Conservation (phyloP, 2,888 invertebrate genomes). For the Periphyllus acericola region DNA sequence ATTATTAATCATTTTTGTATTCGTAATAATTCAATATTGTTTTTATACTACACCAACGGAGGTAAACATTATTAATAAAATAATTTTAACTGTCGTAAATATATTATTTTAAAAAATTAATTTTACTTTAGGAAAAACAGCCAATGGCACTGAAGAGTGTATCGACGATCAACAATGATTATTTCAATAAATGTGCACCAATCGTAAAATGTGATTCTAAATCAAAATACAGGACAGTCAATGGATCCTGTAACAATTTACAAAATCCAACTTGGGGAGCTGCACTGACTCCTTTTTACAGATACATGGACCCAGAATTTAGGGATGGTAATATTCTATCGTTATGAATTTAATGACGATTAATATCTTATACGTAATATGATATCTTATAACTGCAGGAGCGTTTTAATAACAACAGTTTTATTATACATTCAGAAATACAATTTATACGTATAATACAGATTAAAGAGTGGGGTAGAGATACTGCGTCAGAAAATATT, state of each 20-base stretch:
- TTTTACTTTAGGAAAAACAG: neutral
- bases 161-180: conserved; percentile 41
- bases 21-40: neutral
- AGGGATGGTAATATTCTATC: conserved; percentile 64
- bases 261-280: conserved; percentile 71
- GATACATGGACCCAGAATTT: conserved; percentile 35
- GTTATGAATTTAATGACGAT: neutral
- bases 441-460: no score
- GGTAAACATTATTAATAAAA: neutral
- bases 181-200: conserved; percentile 34
- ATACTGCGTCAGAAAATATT: no score
- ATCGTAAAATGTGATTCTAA: conserved; percentile 67
- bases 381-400: no score
- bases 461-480: no score
- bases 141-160: neutral
- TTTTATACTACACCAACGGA: neutral
- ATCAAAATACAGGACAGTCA: conserved; percentile 70
- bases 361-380: no score
- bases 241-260: conserved; percentile 75
- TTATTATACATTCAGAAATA: no score
- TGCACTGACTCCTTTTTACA: conserved; percentile 65
- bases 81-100: neutral
- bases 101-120: neutral
- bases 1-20: neutral
- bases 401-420: no score